Evolutionary conservation across 2,113 vertebrate species (phyloP), one percentile per base, ranked within the genome.

Genomic region (Echinops telfairi): DNA sequence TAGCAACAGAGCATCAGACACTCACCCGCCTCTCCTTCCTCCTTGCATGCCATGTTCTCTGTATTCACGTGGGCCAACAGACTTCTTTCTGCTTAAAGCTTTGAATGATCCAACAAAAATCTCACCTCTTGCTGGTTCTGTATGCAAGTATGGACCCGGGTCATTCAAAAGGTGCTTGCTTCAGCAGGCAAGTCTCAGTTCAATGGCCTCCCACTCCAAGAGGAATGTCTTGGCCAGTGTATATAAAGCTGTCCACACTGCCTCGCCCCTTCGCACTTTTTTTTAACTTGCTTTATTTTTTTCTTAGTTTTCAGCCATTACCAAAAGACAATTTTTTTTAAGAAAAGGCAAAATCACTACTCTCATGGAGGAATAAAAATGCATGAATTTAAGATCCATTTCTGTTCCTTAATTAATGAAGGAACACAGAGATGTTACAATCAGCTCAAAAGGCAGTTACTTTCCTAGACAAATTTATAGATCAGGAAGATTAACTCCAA

Each of bases 281-380:
- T 53, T 62, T 36, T 38, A 81, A 85, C 4, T 3, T 90, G 17
- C 3, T 15, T 83, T 60, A 85, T 53, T 83, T 94, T 17, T 7
- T 86, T 70, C 58, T 25, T 7, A 22, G 36, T 15, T 10, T 70
- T n/a, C 19, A 80, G n/a, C 38, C 27, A 27, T 11, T 36, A 2
- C 64, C 81, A 85, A 88, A 77, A 90, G 76, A 8, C 73, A 11
- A 25, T 53, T 53, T 53, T 23, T 89, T 88, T 92, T 38, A 75
- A 19, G 31, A 90, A 83, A 94, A 86, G 27, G 27, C 25, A 90
- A 83, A 88, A 82, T 31, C 36, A 36, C 1, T 73, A 86, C 2
- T n/a, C 22, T 79, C 36, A 79, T 23, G 27, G 12, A 83, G 14
- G 62, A 53, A 64, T 62, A 89, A 77, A 88, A 83, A 43, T 58